Evolutionary conservation across 2,888 invertebrate species (phyloP).

Genomic region (Odontocolon sp.): DNA sequence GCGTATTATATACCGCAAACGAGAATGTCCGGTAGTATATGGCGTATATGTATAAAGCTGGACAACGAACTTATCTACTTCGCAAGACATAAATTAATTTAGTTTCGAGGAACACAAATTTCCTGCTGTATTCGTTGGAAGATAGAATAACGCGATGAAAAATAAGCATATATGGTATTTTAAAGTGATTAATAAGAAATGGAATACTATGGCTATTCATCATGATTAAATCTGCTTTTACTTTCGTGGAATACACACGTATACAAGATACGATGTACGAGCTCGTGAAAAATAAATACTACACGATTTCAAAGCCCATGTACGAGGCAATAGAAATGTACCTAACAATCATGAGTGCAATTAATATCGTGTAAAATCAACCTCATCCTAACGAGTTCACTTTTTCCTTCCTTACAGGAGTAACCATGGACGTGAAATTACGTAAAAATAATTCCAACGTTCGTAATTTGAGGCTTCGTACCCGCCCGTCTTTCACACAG

Average conservation of each 20-base stretch:
- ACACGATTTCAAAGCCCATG: neutral
- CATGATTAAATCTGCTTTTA: conserved; percentile 46
- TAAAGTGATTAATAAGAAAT: conserved; percentile 30
- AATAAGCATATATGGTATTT: too few relatives aligned
- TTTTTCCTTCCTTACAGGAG: conserved; percentile 31
- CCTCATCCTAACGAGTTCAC: conserved; percentile 20
- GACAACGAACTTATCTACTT: conserved; percentile 4
- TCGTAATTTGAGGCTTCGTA: conserved; percentile 35
- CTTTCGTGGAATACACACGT: conserved; percentile 12
- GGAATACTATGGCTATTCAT: conserved; percentile 31
- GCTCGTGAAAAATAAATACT: neutral
- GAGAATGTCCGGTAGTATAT: neutral
- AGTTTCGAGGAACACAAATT: too few relatives aligned
- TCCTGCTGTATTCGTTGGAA: too few relatives aligned
- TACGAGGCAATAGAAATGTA: conserved; percentile 31
- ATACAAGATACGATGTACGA: neutral
- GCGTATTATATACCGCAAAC: conserved; percentile 2
- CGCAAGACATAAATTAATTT: neutral
- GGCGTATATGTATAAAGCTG: neutral
- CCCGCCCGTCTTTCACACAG: conserved; percentile 11
- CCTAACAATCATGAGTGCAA: conserved; percentile 31
- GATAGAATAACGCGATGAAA: too few relatives aligned
- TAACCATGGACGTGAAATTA: conserved; percentile 49
- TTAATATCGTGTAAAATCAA: conserved; percentile 24
- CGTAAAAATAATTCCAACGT: conserved; percentile 45